Evolutionary conservation across 2,797 vertebrate species (phyloP).

Genomic region (Amazonetta brasiliensis): DNA sequence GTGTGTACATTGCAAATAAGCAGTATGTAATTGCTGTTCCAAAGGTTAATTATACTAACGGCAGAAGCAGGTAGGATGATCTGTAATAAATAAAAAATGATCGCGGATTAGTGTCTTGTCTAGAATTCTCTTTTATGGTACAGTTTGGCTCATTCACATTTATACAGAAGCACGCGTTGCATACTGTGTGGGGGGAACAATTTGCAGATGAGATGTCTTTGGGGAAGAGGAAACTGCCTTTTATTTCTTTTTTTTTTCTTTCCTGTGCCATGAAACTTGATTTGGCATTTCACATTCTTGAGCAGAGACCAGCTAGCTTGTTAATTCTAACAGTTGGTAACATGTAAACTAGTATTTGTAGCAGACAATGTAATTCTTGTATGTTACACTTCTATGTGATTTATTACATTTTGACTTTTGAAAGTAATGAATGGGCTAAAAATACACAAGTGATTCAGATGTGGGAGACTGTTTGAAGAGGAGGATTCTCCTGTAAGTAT

Average conservation of each 20-base stretch:
- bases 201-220: background rate
- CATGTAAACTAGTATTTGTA: background rate
- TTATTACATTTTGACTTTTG: background rate
- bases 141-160: background rate
- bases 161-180: background rate
- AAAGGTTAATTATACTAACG: background rate
- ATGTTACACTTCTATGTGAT: background rate
- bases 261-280: background rate
- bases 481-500: slow-evolving; percentile 23
- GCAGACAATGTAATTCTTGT: background rate
- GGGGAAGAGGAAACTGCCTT: background rate
- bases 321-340: background rate
- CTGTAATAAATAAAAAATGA: background rate
- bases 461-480: slow-evolving; percentile 53
- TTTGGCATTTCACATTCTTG: background rate
- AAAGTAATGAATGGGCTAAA: slow-evolving; percentile 61
- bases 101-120: background rate
- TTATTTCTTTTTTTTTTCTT: no score
- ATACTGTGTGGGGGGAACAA: background rate
- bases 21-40: background rate
- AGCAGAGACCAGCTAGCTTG: background rate
- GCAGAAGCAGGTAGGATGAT: background rate
- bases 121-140: background rate
- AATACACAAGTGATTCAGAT: slow-evolving; percentile 48
- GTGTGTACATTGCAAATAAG: background rate